phyloP scores from a whole-genome alignment of 2,113 vertebrate species.

The Corydoras sp. region DNA sequence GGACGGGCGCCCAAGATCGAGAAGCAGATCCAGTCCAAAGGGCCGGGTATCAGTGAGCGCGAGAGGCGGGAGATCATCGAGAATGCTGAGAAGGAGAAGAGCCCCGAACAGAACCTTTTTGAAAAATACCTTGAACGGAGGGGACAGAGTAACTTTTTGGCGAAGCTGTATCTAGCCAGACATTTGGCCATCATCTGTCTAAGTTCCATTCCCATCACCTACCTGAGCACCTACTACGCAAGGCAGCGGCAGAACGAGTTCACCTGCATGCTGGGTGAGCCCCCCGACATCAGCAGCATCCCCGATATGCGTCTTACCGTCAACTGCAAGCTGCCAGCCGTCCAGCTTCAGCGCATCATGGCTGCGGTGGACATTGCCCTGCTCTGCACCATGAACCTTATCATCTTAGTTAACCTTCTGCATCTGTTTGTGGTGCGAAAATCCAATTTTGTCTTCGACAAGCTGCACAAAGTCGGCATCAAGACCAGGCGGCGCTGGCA shows the following conservation, averaged over 20 bases:
- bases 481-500: constrained; percentile 94
- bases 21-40: constrained; percentile 98
- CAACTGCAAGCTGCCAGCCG: constrained; percentile 92
- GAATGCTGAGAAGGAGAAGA: constrained; percentile 97
- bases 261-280: constrained; percentile 85
- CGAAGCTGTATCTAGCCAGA: constrained; percentile 88
- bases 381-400: constrained; percentile 92
- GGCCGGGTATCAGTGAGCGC: constrained; percentile 88
- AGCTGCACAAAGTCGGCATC: constrained; percentile 96
- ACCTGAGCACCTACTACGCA: constrained; percentile 90
- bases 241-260: constrained; percentile 96
- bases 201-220: constrained; percentile 91
- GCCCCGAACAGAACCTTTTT: constrained; percentile 96
- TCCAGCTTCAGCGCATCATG: constrained; percentile 96
- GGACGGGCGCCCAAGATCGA: constrained; percentile 97
- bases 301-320: constrained; percentile 75
- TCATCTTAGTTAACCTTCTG: constrained; percentile 89
- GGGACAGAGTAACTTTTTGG: constrained; percentile 94
- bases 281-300: constrained; percentile 80
- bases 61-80: constrained; percentile 96
- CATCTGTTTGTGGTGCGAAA: constrained; percentile 97
- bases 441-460: constrained; percentile 98
- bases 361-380: constrained; percentile 86
- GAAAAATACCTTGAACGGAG: constrained; percentile 96
- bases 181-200: constrained; percentile 95